Conservation (phyloP, 2,888 invertebrate genomes). For the Diarsia mendica region DNA sequence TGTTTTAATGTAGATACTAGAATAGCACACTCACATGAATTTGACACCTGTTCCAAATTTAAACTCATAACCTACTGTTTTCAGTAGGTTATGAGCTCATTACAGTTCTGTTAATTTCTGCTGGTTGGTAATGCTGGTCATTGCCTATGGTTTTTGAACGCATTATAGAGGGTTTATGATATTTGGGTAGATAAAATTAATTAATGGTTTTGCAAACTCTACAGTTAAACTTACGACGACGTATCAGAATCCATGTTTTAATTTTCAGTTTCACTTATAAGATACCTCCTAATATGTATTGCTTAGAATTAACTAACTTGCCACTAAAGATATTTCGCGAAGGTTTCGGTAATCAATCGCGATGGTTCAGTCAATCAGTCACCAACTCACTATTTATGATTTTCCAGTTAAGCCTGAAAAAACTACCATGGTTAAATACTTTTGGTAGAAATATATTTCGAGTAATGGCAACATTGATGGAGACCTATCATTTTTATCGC, state of each 20-base stretch:
- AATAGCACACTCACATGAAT: too few relatives aligned
- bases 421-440: slow-evolving; percentile 5
- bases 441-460: slow-evolving; percentile 56
- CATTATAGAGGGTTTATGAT: too few relatives aligned
- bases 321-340: neutral
- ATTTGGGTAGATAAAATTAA: too few relatives aligned
- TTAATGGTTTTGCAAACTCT: neutral
- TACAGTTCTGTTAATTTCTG: too few relatives aligned
- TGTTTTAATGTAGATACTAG: too few relatives aligned
- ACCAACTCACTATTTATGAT: neutral
- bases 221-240: slow-evolving; percentile 63
- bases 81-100: too few relatives aligned
- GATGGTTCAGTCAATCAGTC: slow-evolving; percentile 17
- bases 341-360: slow-evolving; percentile 33
- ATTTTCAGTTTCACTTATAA: neutral
- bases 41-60: too few relatives aligned
- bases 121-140: too few relatives aligned
- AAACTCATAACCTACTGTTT: too few relatives aligned
- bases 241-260: slow-evolving; percentile 67
- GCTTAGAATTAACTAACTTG: neutral
- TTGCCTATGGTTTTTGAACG: too few relatives aligned
- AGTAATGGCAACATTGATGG: slow-evolving; percentile 40
- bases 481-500: slow-evolving; percentile 40
- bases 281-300: neutral
- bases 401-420: neutral